Base-by-base conservation (phyloP, 2,888 invertebrate genomes). In the Zaprionus obscuricornis region DNA sequence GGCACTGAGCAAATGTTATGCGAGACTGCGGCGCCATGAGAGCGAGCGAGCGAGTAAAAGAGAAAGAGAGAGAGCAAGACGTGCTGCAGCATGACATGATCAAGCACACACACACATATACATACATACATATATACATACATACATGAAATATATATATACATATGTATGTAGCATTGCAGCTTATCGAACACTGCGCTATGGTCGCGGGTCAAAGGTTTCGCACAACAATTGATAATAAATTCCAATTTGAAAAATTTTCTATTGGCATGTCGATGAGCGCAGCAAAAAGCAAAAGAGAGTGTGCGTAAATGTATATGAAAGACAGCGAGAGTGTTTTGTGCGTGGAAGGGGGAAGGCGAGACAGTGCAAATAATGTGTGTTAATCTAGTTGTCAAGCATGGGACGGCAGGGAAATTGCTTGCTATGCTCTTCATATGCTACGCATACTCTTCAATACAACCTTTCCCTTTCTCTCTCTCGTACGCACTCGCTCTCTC, bases 351-450 rank as follows among this genome's bases (percentile, higher is more conserved):
- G 7, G 2, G 22, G 4, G 4, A 5, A 13, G 26, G 10, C 1
- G 5, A 13, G 3, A 33, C n/a, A 8, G 17, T n/a, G 13, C 33
- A 11, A 0, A 29, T 26, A 18, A 39, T 51, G 50, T 27, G 29
- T 60, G 31, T 54, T 77, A 79, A 77, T 77, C 84, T 83, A 75
- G 76, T 77, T 83, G 76, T 77, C 76, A 77, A 82, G 76, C 64
- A 74, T 68, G 34, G 16, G 22, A 16, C 39, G 49, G n/a, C n/a
- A n/a, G n/a, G n/a, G n/a, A n/a, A n/a, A n/a, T n/a, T n/a, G n/a
- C n/a, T n/a, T n/a, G n/a, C n/a, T n/a, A n/a, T n/a, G n/a, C n/a
- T n/a, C n/a, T n/a, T n/a, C n/a, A n/a, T n/a, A n/a, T n/a, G n/a
- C n/a, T n/a, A n/a, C n/a, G n/a, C n/a, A n/a, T n/a, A n/a, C n/a